Conservation (phyloP, 2,113 vertebrate genomes). For the Corythoichthys intestinalis region DNA sequence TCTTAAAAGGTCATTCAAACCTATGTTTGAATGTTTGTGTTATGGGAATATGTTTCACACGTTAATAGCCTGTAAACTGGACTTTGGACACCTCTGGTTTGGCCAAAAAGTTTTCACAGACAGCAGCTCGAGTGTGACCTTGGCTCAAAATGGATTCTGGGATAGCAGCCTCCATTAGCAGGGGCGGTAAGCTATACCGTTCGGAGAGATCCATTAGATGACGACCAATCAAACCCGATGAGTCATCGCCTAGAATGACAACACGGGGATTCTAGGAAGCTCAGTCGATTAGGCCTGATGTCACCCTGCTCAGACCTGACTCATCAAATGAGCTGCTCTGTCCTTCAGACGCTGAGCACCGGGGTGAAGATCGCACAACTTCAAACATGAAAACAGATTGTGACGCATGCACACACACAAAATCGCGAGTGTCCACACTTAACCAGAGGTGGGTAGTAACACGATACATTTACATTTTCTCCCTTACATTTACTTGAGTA, state of each 20-base stretch:
- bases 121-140: conserved; percentile 36
- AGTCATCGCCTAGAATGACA: conserved; percentile 53
- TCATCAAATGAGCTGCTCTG: conserved; percentile 47
- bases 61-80: background rate
- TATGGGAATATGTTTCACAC: background rate
- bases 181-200: conserved; percentile 28
- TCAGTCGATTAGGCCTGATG: conserved; percentile 34
- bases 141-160: conserved; percentile 38
- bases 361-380: conserved; percentile 7
- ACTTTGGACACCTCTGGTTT: background rate
- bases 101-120: background rate
- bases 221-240: conserved; percentile 45
- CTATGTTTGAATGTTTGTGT: background rate
- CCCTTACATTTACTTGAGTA: too few relatives aligned
- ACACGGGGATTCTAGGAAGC: conserved; percentile 53
- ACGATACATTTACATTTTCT: too few relatives aligned
- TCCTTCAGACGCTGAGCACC: conserved; percentile 38
- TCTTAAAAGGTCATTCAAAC: too few relatives aligned
- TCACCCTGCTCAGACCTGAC: conserved; percentile 36
- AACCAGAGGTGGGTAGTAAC: background rate
- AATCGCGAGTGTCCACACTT: background rate
- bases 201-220: conserved; percentile 43
- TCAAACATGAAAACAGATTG: conserved; percentile 4
- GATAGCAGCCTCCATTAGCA: conserved; percentile 39
- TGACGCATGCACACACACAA: background rate